Percentiles rank a stretch among this genome's conserved stretches.
Conservation (phyloP, 1,140 invertebrate genomes). For the Ylistrum balloti region DNA sequence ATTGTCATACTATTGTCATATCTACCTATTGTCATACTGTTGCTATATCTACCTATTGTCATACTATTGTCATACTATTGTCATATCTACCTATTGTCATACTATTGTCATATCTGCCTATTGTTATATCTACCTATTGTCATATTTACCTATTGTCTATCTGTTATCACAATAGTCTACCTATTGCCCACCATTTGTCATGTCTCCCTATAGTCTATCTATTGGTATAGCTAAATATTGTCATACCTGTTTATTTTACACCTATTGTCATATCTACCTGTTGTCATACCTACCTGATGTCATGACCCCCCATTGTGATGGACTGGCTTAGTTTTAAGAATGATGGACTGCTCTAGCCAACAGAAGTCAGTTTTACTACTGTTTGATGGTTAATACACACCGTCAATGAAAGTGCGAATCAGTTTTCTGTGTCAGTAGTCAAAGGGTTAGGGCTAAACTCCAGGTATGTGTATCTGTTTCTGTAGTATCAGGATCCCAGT, state of each 20-base stretch:
- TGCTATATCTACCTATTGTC: background rate
- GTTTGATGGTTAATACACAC: background rate
- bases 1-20: background rate
- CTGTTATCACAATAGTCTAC: background rate
- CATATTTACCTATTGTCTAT: background rate
- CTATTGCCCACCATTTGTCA: background rate
- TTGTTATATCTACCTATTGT: background rate
- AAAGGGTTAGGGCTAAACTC: slow-evolving; percentile 17
- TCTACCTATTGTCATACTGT: background rate
- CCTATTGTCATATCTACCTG: too few relatives aligned
- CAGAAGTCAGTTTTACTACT: background rate
- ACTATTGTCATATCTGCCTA: background rate
- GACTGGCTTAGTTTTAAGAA: too few relatives aligned
- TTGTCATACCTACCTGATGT: background rate
- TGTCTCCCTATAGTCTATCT: background rate
- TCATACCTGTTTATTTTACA: too few relatives aligned
- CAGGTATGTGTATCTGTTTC: background rate
- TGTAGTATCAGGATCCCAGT: background rate
- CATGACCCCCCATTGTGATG: background rate
- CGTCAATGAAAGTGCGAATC: slow-evolving; percentile 6
- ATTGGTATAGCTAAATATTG: too few relatives aligned
- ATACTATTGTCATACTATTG: background rate
- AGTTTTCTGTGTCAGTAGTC: slow-evolving; percentile 38
- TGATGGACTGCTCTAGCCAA: background rate
- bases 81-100: background rate